Conservation (phyloP, 2,113 vertebrate species). For the Pangasianodon gigas region DNA sequence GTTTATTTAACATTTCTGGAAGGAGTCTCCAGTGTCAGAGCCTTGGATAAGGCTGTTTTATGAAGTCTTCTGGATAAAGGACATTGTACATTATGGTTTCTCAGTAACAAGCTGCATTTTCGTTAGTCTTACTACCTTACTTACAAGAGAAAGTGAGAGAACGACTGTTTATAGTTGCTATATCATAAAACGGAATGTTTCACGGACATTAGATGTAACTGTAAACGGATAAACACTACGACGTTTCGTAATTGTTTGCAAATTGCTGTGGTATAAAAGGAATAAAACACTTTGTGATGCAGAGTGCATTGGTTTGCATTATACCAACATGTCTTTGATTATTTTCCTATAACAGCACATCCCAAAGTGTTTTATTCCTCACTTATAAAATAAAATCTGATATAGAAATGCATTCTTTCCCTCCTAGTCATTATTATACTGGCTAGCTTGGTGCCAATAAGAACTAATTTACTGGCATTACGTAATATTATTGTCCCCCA, state of each 20-base stretch:
- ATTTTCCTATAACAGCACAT: not conserved
- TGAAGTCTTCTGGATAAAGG: not conserved
- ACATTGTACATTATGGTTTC: not conserved
- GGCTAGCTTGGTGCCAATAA: not conserved
- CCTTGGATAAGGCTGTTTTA: too few species aligned
- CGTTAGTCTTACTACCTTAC: not conserved
- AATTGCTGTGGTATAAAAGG: not conserved
- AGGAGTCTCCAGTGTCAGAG: not conserved
- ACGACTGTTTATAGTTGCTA: not conserved
- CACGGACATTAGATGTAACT: not conserved
- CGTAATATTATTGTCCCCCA: not conserved
- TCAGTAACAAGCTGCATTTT: not conserved
- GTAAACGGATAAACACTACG: not conserved
- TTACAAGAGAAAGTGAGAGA: not conserved
- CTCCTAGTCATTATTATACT: not conserved
- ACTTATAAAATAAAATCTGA: not conserved
- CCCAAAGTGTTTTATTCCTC: not conserved
- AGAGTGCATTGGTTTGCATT: not conserved
- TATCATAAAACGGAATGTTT: not conserved
- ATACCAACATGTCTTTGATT: not conserved
- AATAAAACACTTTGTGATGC: not conserved
- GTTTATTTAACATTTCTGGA: not conserved
- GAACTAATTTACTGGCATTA: not conserved
- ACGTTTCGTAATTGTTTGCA: not conserved
- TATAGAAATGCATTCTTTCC: not conserved